Evolutionary conservation across 2,888 invertebrate genomes (phyloP), one percentile per base, ranked within the genome.

Genomic region (Hydriomena furcata): DNA sequence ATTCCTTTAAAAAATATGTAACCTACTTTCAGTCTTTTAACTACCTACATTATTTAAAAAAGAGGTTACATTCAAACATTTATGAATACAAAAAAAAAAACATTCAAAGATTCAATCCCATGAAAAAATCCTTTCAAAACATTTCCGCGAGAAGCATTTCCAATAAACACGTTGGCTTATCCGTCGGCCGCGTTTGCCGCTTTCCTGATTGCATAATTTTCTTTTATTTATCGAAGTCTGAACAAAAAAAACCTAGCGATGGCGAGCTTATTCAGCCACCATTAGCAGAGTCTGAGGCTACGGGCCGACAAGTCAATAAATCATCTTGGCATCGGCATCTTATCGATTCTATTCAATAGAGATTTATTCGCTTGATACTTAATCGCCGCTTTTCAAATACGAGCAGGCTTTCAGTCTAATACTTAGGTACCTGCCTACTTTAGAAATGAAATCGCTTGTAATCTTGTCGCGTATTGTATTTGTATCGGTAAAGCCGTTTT

Each of bases 281-380:
- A 73, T 73, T 73, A 73, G 66, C 51, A 58, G 55, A 60, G 55
- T 61, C 59, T 65, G 64, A 66, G 58, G 55, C 66, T 68, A 66
- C 66, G 65, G 73, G 72, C 68, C 71, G 75, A 68, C 70, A 71
- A 83, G 82, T 81, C 83, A 81, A 86, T 87, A 86, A 87, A 86
- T 87, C 86, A 87, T 87, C 77, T 76, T 75, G 65, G 73, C 74
- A 70, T 73, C 74, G 76, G 77, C 81, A 76, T 84, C 79, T 79
- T 77, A 79, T 77, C 79, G 80, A 80, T 80, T 81, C 81, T 74
- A 82, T 83, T 85, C 73, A 82, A 82, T 78, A 78, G 75, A 78
- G 74, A 82, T 83, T 79, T 78, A 79, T 76, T 72, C 68, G 56
- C 51, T 61, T 58, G 61, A 65, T 65, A 69, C 73, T 74, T 73